Evolutionary conservation across 2,888 invertebrate species (phyloP).

Genomic region (Apocheima hispidaria): DNA sequence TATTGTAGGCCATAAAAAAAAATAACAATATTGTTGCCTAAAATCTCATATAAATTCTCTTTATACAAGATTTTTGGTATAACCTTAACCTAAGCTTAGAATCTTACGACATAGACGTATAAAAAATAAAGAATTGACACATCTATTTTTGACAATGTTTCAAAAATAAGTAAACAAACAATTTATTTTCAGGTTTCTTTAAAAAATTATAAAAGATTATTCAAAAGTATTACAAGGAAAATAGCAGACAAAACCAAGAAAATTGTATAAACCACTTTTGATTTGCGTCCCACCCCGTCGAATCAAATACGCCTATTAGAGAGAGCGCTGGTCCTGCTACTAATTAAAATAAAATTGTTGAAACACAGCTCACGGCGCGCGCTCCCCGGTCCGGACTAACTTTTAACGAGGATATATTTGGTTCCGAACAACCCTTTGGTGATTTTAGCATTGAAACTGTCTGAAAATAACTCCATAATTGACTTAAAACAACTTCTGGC

Average conservation of each 20-base stretch:
- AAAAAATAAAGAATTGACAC: no score
- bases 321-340: conserved; percentile 74
- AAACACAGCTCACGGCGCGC: conserved; percentile 69
- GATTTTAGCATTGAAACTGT: conserved; percentile 83
- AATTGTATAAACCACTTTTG: conserved; percentile 23
- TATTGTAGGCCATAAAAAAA: no score
- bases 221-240: no score
- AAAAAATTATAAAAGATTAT: no score
- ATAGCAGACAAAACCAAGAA: no score
- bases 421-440: conserved; percentile 84
- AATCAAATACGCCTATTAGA: conserved; percentile 76
- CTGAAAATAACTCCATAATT: conserved; percentile 85
- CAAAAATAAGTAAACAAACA: not conserved
- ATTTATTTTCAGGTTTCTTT: no score
- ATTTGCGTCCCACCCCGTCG: conserved; percentile 49
- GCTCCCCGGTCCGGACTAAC: conserved; percentile 75
- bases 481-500: conserved; percentile 81
- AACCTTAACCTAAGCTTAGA: no score
- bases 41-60: no score
- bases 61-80: no score
- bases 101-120: no score
- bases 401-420: conserved; percentile 86
- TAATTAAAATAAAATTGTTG: conserved; percentile 86
- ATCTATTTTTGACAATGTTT: no score
- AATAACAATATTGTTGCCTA: no score